Percentiles rank a stretch among this genome's conserved stretches.
These are phyloP conservation scores for Knipowitschia caucasica DNA, from an alignment of 2,797 vertebrate genomes.

Conservation along the genomic window DNA sequence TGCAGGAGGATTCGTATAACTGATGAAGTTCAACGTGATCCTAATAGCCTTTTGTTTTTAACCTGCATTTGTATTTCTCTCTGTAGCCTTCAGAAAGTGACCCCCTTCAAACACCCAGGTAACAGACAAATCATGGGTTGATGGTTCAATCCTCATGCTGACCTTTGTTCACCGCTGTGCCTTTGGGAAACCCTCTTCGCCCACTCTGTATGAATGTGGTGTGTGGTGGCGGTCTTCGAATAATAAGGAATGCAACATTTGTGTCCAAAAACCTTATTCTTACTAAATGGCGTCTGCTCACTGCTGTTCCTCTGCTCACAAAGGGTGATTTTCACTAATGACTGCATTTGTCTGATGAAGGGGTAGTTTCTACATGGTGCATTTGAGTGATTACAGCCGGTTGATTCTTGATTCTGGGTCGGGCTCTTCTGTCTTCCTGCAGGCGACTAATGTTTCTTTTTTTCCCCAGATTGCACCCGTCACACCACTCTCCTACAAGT, in stretches of 20 bases:
- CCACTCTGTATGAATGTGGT: background rate
- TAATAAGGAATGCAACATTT: background rate
- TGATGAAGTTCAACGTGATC: slow-evolving; percentile 20
- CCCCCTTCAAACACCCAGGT: slow-evolving; percentile 69
- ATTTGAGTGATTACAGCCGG: slow-evolving; percentile 8
- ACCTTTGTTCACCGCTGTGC: background rate
- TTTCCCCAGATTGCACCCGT: slow-evolving; percentile 67
- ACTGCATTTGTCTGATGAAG: slow-evolving; percentile 29
- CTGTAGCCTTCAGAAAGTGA: slow-evolving; percentile 69
- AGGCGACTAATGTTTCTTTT: slow-evolving; percentile 7
- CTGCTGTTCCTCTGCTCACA: slow-evolving; percentile 20
- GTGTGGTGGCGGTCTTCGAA: background rate
- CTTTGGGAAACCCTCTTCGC: background rate
- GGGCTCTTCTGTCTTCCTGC: slow-evolving; percentile 10
- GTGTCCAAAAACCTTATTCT: background rate
- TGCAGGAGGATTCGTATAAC: background rate
- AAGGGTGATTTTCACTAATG: slow-evolving; percentile 28
- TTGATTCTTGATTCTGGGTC: slow-evolving; percentile 20
- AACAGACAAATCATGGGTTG: slow-evolving; percentile 37
- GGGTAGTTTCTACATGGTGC: background rate
- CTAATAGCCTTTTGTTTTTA: slow-evolving; percentile 47
- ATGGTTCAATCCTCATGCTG: background rate
- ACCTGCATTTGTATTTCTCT: slow-evolving; percentile 66
- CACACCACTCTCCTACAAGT: slow-evolving; percentile 75
- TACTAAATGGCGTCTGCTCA: slow-evolving; percentile 15